Evolutionary conservation across 1,140 invertebrate species (phyloP).

Genomic region (Onthophagus taurus): DNA sequence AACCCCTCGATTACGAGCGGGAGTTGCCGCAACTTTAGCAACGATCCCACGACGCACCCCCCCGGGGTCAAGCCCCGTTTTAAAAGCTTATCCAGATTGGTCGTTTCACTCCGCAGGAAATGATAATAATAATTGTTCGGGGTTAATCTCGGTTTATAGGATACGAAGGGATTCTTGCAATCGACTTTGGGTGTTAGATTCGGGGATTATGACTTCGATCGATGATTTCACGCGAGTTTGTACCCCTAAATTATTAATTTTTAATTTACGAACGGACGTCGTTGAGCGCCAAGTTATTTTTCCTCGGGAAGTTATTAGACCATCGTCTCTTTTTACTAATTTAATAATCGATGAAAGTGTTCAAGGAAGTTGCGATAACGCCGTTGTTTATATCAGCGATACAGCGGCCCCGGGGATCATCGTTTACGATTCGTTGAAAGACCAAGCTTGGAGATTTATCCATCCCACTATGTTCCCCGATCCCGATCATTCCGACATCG

Average conservation of each 20-base stretch:
- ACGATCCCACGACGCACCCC: constrained; percentile 52
- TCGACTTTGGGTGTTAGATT: constrained; percentile 61
- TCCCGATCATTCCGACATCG: constrained; percentile 61
- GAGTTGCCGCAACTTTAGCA: constrained; percentile 61
- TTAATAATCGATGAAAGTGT: constrained; percentile 62
- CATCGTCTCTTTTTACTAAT: constrained; percentile 64
- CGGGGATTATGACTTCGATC: constrained; percentile 62
- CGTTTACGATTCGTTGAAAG: constrained; percentile 59
- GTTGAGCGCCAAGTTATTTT: constrained; percentile 47
- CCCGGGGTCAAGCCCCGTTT: constrained; percentile 52
- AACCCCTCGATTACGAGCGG: constrained; percentile 57
- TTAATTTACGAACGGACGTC: constrained; percentile 61
- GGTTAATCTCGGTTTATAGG: constrained; percentile 68
- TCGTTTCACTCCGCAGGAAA: constrained; percentile 61
- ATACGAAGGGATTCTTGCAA: constrained; percentile 62
- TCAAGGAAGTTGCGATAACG: constrained; percentile 57
- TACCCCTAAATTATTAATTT: constrained; percentile 69
- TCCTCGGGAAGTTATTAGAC: constrained; percentile 54
- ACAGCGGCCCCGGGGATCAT: constrained; percentile 69
- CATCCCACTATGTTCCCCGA: constrained; percentile 74
- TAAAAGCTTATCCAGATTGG: constrained; percentile 72
- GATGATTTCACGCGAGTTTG: constrained; percentile 66
- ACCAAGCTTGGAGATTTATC: constrained; percentile 63
- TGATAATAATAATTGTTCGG: constrained; percentile 60
- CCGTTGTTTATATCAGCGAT: constrained; percentile 68